These are phyloP conservation scores for Sus cebifrons DNA, from an alignment of 2,797 vertebrate species.

Conservation along the genomic window DNA sequence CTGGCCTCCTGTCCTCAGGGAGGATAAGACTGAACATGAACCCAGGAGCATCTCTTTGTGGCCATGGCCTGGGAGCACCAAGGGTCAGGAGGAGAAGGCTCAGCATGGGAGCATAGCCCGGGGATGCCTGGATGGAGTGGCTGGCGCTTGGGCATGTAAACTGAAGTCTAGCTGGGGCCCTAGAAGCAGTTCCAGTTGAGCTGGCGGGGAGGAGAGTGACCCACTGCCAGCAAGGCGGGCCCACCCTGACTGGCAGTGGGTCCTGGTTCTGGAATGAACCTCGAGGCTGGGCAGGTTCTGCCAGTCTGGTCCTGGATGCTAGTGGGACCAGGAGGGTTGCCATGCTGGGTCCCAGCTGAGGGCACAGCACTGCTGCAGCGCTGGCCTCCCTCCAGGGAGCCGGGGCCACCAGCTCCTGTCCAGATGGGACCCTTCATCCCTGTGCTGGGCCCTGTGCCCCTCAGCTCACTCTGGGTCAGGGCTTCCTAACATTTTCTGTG, in stretches of 20 bases:
- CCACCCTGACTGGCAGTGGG: not conserved
- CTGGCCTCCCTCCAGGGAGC: not conserved
- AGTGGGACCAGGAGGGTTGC: not conserved
- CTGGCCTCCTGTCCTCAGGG: not conserved
- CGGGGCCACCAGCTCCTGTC: not conserved
- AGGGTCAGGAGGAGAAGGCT: not conserved
- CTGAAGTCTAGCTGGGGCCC: not conserved
- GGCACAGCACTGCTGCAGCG: no score
- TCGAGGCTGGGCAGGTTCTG: not conserved
- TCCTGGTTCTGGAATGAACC: no score
- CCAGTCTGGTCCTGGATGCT: accelerated
- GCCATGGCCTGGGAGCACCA: accelerated
- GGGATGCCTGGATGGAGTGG: no score
- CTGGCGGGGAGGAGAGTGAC: accelerated
- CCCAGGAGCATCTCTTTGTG: not conserved
- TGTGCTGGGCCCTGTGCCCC: accelerated
- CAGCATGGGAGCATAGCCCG: accelerated
- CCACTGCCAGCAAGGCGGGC: not conserved
- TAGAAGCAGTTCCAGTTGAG: accelerated
- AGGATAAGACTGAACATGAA: not conserved
- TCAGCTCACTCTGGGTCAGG: not conserved
- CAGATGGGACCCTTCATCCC: not conserved
- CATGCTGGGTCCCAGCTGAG: not conserved
- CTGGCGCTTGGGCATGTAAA: accelerated
- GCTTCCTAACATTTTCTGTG: not conserved